Percentiles rank a stretch among this genome's conserved stretches.
Conservation (phyloP, 2,797 vertebrate species). For the Gymnopithys bicolor region DNA sequence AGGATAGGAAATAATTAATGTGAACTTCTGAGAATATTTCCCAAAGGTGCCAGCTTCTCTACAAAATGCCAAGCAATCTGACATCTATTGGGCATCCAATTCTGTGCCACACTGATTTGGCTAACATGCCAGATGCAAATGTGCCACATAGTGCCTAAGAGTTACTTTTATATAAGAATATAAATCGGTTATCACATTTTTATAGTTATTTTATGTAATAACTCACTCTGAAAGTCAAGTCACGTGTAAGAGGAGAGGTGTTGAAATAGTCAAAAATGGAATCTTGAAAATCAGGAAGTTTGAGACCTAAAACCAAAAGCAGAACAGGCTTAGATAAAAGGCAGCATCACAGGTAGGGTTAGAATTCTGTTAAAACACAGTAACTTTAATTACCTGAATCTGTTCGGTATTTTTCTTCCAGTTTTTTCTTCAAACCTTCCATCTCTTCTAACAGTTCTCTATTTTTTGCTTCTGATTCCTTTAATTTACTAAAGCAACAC, state of each 20-base stretch:
- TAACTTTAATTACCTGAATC: slow-evolving; percentile 83
- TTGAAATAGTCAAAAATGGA: slow-evolving; percentile 99
- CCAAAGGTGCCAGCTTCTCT: not conserved
- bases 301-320: slow-evolving; percentile 83
- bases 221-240: slow-evolving; percentile 94
- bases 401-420: slow-evolving; percentile 89
- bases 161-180: not conserved
- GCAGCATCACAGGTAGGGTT: not conserved
- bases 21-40: not conserved
- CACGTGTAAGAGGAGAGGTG: slow-evolving; percentile 93
- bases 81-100: not conserved
- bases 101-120: not conserved
- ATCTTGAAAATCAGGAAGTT: slow-evolving; percentile 94
- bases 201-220: not conserved
- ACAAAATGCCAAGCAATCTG: not conserved
- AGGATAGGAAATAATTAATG: not conserved
- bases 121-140: not conserved
- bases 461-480: slow-evolving; percentile 87
- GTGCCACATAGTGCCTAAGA: not conserved
- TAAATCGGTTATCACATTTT: not conserved
- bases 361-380: not conserved
- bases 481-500: slow-evolving; percentile 85
- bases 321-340: slow-evolving; percentile 19
- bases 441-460: slow-evolving; percentile 87
- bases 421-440: slow-evolving; percentile 89